Base-by-base conservation (phyloP, 1,140 invertebrate genomes). In the Aphaenogaster floridana region DNA sequence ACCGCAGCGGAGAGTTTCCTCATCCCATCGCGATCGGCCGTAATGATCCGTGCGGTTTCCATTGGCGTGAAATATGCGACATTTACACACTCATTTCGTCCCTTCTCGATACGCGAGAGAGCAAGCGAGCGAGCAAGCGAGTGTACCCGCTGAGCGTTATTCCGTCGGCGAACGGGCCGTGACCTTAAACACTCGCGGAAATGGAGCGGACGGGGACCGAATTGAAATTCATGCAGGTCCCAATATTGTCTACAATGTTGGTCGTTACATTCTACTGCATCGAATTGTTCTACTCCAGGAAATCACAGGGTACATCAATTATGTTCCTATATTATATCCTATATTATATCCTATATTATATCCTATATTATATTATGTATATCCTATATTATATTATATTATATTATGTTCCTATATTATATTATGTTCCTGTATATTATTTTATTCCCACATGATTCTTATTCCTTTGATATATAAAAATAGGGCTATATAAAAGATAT, bases 41-140 rank as follows among this genome's bases (percentile, higher is more conserved):
- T 93, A 93, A 93, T 90, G 89, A 93, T 93, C 88, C 89, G 72
- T 88, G 88, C 88, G 91, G 90, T 90, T 92, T 93, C 88, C 91
- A 90, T 89, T 86, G 89, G 90, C 87, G 92, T 92, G 92, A 93
- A 92, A 91, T 92, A 92, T 84, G 87, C 90, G 92, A 93, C 90
- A 90, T 91, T 93, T 92, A 91, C 84, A 83, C 89, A 88, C 91
- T 89, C 81, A 90, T 91, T 87, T 85, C 89, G 79, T 76, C 78
- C 50, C 77, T 66, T n/a, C 36, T 71, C 57, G 57, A 86, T 78
- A 79, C 9, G 77, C 34, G 61, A 79, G 39, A 2, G 42, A 48
- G 42, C 28, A 28, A 28, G 61, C 28, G 59, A 66, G 54, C 77
- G 54, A 78, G 63, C 66, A 6, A 54, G 15, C 61, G 34, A 64